These are phyloP conservation scores for Notocelia uddmanniana DNA, from an alignment of 2,888 invertebrate species.

Conservation along the genomic window DNA sequence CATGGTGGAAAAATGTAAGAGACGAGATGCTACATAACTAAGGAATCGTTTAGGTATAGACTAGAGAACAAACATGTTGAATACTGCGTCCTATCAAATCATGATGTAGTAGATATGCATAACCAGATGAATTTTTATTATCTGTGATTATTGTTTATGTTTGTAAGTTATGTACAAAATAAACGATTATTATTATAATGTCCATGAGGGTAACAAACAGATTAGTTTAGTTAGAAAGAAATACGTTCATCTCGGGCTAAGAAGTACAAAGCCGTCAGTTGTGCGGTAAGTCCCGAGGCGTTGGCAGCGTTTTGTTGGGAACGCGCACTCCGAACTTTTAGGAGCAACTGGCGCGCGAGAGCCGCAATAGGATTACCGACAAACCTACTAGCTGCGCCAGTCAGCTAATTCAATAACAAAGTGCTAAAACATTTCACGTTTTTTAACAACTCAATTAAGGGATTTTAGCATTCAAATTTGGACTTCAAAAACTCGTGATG, in stretches of 20 bases:
- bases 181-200: too few relatives aligned
- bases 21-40: too few relatives aligned
- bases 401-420: slow-evolving; percentile 74
- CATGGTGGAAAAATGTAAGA: too few relatives aligned
- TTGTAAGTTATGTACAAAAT: too few relatives aligned
- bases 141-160: too few relatives aligned
- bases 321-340: slow-evolving; percentile 67
- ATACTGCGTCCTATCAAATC: not conserved
- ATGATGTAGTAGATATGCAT: not conserved
- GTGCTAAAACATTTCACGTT: slow-evolving; percentile 61
- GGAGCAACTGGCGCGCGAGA: slow-evolving; percentile 68
- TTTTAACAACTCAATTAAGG: slow-evolving; percentile 32
- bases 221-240: slow-evolving; percentile 31
- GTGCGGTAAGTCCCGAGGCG: slow-evolving; percentile 61
- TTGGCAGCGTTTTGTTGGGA: slow-evolving; percentile 65
- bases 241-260: slow-evolving; percentile 32
- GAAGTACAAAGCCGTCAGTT: slow-evolving; percentile 51
- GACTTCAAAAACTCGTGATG: slow-evolving; percentile 4
- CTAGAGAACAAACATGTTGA: not conserved
- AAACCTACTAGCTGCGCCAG: slow-evolving; percentile 70
- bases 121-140: too few relatives aligned
- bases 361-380: slow-evolving; percentile 80
- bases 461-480: slow-evolving; percentile 35
- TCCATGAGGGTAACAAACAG: slow-evolving; percentile 21
- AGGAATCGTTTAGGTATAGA: too few relatives aligned